Percentiles rank a stretch among this genome's conserved stretches.
Conservation (phyloP, 53 echinoderm and acorn worm genomes). For the Temnopleurus reevesii region DNA sequence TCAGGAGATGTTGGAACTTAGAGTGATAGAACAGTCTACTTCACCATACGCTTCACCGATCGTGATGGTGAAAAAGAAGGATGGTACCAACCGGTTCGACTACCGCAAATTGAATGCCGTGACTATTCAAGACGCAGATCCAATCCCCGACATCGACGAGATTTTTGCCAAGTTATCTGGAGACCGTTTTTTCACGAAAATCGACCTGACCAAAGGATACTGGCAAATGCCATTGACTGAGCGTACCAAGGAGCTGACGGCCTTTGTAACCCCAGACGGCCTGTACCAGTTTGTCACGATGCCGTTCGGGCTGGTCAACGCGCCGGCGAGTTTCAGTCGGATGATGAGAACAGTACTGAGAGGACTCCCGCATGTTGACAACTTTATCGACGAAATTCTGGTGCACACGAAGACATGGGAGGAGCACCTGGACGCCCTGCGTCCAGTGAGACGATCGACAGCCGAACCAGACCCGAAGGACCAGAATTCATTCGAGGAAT, state of each 20-base stretch:
- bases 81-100: conserved; percentile 56
- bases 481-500: too few relatives aligned
- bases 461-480: conserved; percentile 8
- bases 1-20: conserved; percentile 43
- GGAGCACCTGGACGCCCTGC: background rate
- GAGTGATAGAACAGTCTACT: conserved; percentile 23
- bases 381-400: conserved; percentile 50
- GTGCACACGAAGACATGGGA: conserved; percentile 44
- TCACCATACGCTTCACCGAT: conserved; percentile 34
- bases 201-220: conserved; percentile 32
- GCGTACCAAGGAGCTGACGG: conserved; percentile 32
- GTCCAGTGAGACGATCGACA: background rate
- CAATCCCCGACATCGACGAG: conserved; percentile 40
- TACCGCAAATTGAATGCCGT: conserved; percentile 51
- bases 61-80: conserved; percentile 20
- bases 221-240: conserved; percentile 59
- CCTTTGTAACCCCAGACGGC: conserved; percentile 50
- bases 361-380: conserved; percentile 5
- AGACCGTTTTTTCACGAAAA: conserved; percentile 32
- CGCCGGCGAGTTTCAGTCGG: conserved; percentile 50
- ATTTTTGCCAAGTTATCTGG: conserved; percentile 36
- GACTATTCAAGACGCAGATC: conserved; percentile 48
- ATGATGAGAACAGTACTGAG: conserved; percentile 48
- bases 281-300: conserved; percentile 52
- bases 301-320: conserved; percentile 61